phyloP scores from a whole-genome alignment of 2,888 invertebrate species.

The Siphlonurus alternatus region DNA sequence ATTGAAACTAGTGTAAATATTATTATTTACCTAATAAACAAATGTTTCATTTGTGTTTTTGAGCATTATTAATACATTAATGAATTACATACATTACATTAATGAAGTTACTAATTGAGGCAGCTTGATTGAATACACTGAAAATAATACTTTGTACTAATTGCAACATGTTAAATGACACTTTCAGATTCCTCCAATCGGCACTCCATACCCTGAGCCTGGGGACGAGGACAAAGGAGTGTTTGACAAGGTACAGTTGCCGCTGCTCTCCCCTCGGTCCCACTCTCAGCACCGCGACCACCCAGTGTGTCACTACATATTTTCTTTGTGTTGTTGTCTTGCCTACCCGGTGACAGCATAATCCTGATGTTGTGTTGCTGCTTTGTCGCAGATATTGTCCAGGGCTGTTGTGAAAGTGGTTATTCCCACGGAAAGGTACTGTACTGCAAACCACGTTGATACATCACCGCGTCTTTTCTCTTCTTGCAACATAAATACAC shows the following conservation, averaged over 20 bases:
- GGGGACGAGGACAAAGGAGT: conserved; percentile 41
- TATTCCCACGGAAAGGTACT: conserved; percentile 88
- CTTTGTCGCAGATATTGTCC: conserved; percentile 53
- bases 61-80: too few relatives aligned
- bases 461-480: neutral
- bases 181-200: conserved; percentile 19
- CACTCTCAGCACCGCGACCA: neutral
- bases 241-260: conserved; percentile 42
- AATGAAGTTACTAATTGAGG: too few relatives aligned
- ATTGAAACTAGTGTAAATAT: too few relatives aligned
- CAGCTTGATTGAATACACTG: too few relatives aligned
- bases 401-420: conserved; percentile 94
- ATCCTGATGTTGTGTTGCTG: conserved; percentile 14
- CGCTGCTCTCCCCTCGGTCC: neutral
- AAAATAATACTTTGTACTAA: neutral
- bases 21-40: too few relatives aligned
- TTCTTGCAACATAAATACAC: too few relatives aligned
- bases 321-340: neutral
- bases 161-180: too few relatives aligned
- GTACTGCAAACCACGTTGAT: conserved; percentile 9
- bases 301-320: neutral
- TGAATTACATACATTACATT: too few relatives aligned
- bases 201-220: conserved; percentile 28
- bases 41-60: too few relatives aligned
- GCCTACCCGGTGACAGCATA: too few relatives aligned